Evolutionary conservation across 2,797 vertebrate genomes (phyloP).

Genomic region (Amphiprion clarkii): DNA sequence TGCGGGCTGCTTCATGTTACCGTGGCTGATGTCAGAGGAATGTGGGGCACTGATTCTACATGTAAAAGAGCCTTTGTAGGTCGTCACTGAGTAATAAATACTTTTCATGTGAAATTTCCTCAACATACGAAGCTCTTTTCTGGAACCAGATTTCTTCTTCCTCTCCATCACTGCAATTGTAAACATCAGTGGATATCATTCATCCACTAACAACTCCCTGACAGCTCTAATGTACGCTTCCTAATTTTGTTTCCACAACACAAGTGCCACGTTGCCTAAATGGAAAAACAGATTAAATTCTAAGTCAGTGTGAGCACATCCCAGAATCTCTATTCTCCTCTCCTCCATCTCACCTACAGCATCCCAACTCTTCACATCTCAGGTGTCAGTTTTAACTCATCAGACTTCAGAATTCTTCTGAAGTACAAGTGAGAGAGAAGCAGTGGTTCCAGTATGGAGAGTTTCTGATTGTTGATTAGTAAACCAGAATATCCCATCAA

Average conservation of each 20-base stretch:
- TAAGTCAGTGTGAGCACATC: slow-evolving; percentile 13
- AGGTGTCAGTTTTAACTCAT: not conserved
- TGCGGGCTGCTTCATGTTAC: not conserved
- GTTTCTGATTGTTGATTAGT: not conserved
- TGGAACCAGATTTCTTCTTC: not conserved
- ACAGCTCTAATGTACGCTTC: slow-evolving; percentile 2
- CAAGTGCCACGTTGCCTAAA: not conserved
- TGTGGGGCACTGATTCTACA: not conserved
- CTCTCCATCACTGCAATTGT: not conserved
- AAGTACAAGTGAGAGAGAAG: not conserved
- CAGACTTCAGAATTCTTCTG: not conserved
- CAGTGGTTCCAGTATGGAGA: too few species aligned
- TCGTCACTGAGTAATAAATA: not conserved
- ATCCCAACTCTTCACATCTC: not conserved
- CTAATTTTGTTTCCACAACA: slow-evolving; percentile 53
- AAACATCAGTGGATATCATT: not conserved
- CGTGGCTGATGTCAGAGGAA: not conserved
- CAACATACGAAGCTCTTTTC: not conserved
- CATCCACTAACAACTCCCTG: not conserved
- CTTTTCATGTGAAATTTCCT: not conserved
- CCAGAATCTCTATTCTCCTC: not conserved
- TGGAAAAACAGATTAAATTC: slow-evolving; percentile 39
- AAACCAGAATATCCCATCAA: not conserved
- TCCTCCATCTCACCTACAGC: not conserved
- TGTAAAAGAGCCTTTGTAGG: not conserved